phyloP scores from a whole-genome alignment of 1,140 invertebrate genomes.

The Berghia stephanieae region DNA sequence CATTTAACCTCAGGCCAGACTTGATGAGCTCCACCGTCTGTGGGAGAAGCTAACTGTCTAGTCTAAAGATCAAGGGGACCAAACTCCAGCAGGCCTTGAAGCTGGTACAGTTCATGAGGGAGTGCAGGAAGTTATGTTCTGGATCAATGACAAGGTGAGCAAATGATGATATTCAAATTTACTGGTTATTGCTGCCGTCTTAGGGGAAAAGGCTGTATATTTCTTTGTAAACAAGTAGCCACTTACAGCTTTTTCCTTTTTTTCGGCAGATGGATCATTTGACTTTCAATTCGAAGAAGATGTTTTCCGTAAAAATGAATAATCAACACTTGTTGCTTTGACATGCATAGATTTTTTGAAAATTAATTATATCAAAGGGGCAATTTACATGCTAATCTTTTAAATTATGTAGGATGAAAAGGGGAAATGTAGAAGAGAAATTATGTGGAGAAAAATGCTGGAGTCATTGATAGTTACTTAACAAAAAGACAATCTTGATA shows the following conservation, averaged over 20 bases:
- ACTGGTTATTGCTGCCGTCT: neutral
- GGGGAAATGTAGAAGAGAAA: no score
- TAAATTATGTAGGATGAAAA: no score
- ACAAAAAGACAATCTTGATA: neutral
- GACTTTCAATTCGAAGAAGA: neutral
- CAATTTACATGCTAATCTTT: no score
- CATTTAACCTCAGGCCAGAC: constrained; percentile 67
- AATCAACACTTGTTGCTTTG: no score
- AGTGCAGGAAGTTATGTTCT: constrained; percentile 99
- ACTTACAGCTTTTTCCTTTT: no score
- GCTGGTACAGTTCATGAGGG: constrained; percentile 95
- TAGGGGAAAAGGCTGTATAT: no score
- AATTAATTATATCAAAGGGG: no score
- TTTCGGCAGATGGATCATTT: no score
- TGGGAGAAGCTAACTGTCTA: constrained; percentile 92
- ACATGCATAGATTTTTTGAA: neutral
- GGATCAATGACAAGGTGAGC: constrained; percentile 94
- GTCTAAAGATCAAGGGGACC: constrained; percentile 93
- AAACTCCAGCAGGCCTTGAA: constrained; percentile 96
- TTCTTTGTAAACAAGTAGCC: no score
- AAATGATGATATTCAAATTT: no score
- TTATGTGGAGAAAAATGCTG: no score
- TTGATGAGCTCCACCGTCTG: constrained; percentile 88
- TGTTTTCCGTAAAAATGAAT: no score
- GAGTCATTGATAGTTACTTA: neutral